These are phyloP conservation scores for Uromys caudimaculatus DNA, from an alignment of 2,797 vertebrate genomes.

Conservation along the genomic window DNA sequence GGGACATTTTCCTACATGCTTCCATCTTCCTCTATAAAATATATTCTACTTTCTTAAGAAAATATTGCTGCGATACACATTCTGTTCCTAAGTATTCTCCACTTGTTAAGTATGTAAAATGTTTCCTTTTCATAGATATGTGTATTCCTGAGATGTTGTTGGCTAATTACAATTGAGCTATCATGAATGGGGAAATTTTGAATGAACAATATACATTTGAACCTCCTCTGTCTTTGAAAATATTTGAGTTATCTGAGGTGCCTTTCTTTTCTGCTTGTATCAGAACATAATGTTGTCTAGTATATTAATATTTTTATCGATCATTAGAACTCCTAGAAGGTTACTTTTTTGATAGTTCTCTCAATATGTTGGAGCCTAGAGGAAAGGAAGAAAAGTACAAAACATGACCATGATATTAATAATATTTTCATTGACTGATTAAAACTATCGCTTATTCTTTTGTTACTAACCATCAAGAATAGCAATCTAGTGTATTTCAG, in stretches of 20 bases:
- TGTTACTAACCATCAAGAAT: neutral
- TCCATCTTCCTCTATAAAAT: neutral
- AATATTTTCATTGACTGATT: neutral
- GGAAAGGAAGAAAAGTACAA: neutral
- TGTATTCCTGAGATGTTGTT: neutral
- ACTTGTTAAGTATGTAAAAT: neutral
- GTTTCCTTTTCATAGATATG: neutral
- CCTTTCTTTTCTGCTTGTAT: neutral
- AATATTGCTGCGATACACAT: neutral
- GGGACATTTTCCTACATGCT: neutral
- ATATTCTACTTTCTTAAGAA: neutral
- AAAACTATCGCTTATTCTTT: neutral
- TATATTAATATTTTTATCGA: neutral
- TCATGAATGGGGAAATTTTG: neutral
- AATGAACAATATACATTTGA: neutral
- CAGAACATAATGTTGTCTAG: neutral
- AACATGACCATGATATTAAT: neutral
- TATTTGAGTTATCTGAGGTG: constrained; percentile 13
- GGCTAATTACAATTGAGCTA: constrained; percentile 31
- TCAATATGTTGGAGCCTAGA: neutral
- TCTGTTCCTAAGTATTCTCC: neutral
- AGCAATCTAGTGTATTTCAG: neutral
- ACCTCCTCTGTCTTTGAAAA: neutral
- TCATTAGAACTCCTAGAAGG: neutral
- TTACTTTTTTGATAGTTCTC: neutral